Evolutionary conservation across 2,888 invertebrate genomes (phyloP).

Genomic region (Eulithis testata): DNA sequence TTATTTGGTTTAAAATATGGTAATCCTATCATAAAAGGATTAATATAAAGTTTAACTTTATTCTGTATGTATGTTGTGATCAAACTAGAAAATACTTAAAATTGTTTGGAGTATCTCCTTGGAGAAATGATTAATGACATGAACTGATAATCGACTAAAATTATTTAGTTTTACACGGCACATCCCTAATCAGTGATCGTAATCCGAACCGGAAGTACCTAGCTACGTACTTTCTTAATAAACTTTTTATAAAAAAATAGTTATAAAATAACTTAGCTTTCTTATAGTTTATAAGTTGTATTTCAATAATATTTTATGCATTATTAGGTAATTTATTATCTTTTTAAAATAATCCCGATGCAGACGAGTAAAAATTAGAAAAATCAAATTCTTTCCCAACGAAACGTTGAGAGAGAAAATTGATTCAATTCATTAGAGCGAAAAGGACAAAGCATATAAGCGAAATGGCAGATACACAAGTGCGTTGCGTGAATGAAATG

Average conservation of each 20-base stretch:
- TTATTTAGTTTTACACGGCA: not conserved
- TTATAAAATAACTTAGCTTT: too few relatives aligned
- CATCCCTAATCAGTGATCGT: not conserved
- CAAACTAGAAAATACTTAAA: too few relatives aligned
- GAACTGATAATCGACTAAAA: not conserved
- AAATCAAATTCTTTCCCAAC: conserved; percentile 69
- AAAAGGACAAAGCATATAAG: conserved; percentile 43
- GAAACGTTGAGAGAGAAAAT: conserved; percentile 75
- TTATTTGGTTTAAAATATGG: too few relatives aligned
- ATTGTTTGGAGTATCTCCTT: too few relatives aligned
- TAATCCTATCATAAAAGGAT: too few relatives aligned
- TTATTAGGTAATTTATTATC: not conserved
- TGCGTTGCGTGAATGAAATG: conserved; percentile 41
- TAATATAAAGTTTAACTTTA: too few relatives aligned
- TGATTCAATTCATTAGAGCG: conserved; percentile 83
- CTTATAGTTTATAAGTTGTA: not conserved
- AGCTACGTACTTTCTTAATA: not conserved
- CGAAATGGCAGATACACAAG: conserved; percentile 43
- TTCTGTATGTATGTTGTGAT: too few relatives aligned
- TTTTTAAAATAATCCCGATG: conserved; percentile 12
- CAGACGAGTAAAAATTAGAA: conserved; percentile 25
- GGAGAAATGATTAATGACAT: not conserved
- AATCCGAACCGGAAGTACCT: not conserved
- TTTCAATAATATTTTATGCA: not conserved
- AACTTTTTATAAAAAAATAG: too few relatives aligned